Evolutionary conservation across 23 tunicate genomes (phyloP).

Genomic region (Phallusia fumigata): DNA sequence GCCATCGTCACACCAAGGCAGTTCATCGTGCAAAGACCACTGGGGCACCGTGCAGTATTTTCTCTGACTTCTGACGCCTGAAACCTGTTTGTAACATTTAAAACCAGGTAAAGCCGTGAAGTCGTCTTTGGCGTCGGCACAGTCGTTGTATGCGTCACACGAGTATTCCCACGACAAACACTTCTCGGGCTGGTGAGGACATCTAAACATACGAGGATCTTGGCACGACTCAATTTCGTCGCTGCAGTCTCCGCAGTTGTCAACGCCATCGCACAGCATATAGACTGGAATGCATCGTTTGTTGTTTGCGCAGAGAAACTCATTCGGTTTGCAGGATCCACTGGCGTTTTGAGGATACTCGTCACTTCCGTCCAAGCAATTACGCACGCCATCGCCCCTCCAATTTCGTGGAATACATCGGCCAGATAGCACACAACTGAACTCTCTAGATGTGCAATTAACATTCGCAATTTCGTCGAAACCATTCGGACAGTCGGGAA

Average conservation of each 20-base stretch:
- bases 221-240: slow-evolving; percentile 42
- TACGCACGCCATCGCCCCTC: slow-evolving; percentile 5
- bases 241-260: slow-evolving; percentile 23
- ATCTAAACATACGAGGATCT: slow-evolving; percentile 43
- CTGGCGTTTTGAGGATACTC: slow-evolving; percentile 2
- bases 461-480: slow-evolving; percentile 13
- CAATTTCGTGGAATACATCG: slow-evolving; percentile 49
- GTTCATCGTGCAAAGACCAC: slow-evolving; percentile 34
- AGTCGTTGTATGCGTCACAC: slow-evolving; percentile 4
- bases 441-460: slow-evolving; percentile 5
- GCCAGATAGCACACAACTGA: slow-evolving; percentile 26
- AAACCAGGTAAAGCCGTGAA: slow-evolving; percentile 30
- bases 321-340: slow-evolving; percentile 2
- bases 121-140: slow-evolving; percentile 1
- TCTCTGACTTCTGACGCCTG: not conserved
- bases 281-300: slow-evolving; percentile 33
- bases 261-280: slow-evolving; percentile 36
- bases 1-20: slow-evolving; percentile 17
- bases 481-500: slow-evolving; percentile 30
- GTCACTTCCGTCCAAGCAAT: slow-evolving; percentile 43
- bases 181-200: slow-evolving; percentile 6
- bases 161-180: slow-evolving; percentile 30
- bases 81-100: slow-evolving; percentile 18
- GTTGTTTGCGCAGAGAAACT: slow-evolving; percentile 25
- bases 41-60: slow-evolving; percentile 31